Evolutionary conservation across 2,797 vertebrate species (phyloP), one percentile per base, ranked within the genome.

Genomic region (Chrysocyon brachyurus): DNA sequence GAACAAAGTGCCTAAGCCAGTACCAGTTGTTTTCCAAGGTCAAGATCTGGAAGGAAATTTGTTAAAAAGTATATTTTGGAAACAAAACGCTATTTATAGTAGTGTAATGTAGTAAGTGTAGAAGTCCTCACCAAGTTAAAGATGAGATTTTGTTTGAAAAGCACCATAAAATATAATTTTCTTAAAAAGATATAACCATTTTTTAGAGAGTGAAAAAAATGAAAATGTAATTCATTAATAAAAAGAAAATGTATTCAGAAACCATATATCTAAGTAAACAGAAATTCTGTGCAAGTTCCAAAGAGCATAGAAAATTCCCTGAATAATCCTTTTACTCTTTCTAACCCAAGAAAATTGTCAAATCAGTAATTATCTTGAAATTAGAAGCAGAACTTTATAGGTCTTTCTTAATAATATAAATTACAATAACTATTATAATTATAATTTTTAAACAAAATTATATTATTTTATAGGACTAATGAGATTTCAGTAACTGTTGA

Each of bases 211-310:
- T 15, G 0, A n/a, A 90, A 82, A 81, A 40, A 57, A 46, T 14
- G 73, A 52, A 93, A 17, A 49, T 59, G n/a, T n/a, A 64, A 40
- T 68, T 31, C 81, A 19, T 49, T 70, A 54, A 49, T 64, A 21
- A 59, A 96, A 87, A 75, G 61, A 9, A 95, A 92, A 79, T 57
- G 1, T 21, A 61, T 59, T 89, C 49, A 75, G 28, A 96, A 94
- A 68, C 36, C 15, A 12, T 52, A 40, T 87, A 66, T 83, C 66
- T 11, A 54, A 70, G 33, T 52, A 95, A 89, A 64, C 31, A 73
- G 21, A 90, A 96, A 66, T 63, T 63, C 14, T 82, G 57, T 59
- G 12, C 3, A 68, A 40, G 54, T 86, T 95, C 54, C 52, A 75
- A 90, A 96, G 22, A 14, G 0, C 12, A 8, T 0, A 4, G 40